Evolutionary conservation across 2,797 vertebrate species (phyloP), one percentile per base, ranked within the genome.

Genomic region (Esox masquinongy): DNA sequence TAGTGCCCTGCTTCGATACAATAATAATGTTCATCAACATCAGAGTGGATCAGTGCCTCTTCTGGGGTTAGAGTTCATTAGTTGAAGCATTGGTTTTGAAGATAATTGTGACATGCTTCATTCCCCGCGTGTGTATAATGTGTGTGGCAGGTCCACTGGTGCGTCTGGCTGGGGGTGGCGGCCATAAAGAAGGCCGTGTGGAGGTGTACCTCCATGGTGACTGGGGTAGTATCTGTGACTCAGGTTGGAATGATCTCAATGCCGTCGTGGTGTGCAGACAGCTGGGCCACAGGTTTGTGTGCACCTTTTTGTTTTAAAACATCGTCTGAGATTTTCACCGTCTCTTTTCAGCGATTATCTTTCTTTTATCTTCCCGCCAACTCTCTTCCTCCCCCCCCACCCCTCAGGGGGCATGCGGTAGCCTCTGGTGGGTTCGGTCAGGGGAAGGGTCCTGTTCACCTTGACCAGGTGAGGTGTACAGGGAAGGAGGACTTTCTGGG

Each of bases 141-240:
- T 36, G 39, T 26, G 69, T 79, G 76, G 77, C 84, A 94, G 94
- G 92, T 67, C 92, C 94, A 79, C 91, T 94, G 68, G 85, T 98
- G 79, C 92, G 95, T 59, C 91, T 97, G 2, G 91, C 91, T 77
- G 95, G 95, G 26, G 95, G 97, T 70, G 90, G 94, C 78, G 91
- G 82, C 84, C 89, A 85, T 72, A 96, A 93, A 83, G 96, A 97
- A 88, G 97, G 96, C 72, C 92, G 95, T 7, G 95, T 97, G 15
- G 96, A 98, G 86, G 91, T 98, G 19, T 90, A 96, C 84, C 87
- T 96, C 80, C 93, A 95, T 15, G 96, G 95, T 24, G 94, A 95
- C 85, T 98, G 96, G 97, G 96, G 96, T 69, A 95, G 94, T 0
- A 88, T 97, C 80, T 97, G 97, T 70, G 96, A 96, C 51, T 90